A percentile compares a stretch with the other conserved stretches of the same genome.
phyloP scores from a whole-genome alignment of 2,113 vertebrate species.

The Fulica atra region DNA sequence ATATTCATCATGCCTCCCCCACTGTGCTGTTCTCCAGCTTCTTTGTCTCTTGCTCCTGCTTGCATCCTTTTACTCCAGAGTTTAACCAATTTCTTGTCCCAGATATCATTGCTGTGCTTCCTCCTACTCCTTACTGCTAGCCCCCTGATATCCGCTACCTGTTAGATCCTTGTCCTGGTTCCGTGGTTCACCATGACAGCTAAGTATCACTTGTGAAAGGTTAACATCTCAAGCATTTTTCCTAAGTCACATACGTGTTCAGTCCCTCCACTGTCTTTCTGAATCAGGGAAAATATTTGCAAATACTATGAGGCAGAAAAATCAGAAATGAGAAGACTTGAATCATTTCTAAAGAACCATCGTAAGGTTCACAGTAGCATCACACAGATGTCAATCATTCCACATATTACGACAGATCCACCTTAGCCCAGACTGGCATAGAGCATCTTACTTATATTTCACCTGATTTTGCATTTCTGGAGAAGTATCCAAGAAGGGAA shows the following conservation, averaged over 20 bases:
- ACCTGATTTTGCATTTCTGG: neutral
- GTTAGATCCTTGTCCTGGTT: neutral
- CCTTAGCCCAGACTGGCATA: neutral
- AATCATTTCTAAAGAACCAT: neutral
- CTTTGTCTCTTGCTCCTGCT: neutral
- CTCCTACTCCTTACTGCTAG: neutral
- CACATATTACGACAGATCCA: neutral
- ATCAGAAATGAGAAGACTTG: neutral
- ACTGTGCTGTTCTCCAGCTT: neutral
- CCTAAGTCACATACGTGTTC: neutral
- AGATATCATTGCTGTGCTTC: neutral
- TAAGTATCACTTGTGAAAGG: neutral
- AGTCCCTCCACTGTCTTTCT: neutral
- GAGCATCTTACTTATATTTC: neutral
- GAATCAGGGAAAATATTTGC: neutral
- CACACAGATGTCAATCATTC: neutral
- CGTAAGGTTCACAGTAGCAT: neutral
- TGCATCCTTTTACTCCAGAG: neutral
- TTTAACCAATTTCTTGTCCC: neutral
- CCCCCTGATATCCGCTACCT: neutral
- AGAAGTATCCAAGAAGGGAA: neutral
- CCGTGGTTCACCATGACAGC: neutral
- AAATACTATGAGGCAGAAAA: neutral
- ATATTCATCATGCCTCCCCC: rapidly evolving
- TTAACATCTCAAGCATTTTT: neutral